Percentiles rank a stretch among this genome's conserved stretches.
Evolutionary conservation across 2,113 vertebrate species (phyloP).

Genomic region (Columbina picui): DNA sequence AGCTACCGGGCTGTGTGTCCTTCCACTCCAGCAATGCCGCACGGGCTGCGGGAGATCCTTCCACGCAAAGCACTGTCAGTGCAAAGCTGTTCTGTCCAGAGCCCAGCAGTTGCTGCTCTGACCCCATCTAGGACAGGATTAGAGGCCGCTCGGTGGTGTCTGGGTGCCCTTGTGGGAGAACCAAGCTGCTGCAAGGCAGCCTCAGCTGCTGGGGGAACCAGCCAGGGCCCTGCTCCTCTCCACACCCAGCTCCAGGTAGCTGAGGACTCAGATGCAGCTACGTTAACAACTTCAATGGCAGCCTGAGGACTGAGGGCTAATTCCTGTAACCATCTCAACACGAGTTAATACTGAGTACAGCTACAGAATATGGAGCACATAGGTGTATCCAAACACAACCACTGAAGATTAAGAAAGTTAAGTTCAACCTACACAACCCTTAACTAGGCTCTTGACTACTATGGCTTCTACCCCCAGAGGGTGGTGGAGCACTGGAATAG

Average conservation of each 20-base stretch:
- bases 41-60: neutral
- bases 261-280: neutral
- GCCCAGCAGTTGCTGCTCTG: rapidly evolving
- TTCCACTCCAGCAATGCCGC: neutral
- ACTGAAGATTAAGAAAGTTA: neutral
- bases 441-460: neutral
- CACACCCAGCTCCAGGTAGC: neutral
- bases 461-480: neutral
- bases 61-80: neutral
- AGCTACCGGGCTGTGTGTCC: neutral
- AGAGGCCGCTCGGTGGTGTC: neutral
- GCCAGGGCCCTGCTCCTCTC: neutral
- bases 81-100: neutral
- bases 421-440: neutral
- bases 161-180: neutral
- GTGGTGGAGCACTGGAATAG: no score
- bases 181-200: neutral
- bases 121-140: neutral
- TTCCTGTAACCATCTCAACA: neutral
- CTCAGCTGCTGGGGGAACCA: neutral
- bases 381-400: neutral
- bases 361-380: neutral
- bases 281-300: neutral
- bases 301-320: neutral
- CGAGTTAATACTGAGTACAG: neutral